phyloP scores from a whole-genome alignment of 2,113 vertebrate species.

The Psammodynastes pulverulentus region DNA sequence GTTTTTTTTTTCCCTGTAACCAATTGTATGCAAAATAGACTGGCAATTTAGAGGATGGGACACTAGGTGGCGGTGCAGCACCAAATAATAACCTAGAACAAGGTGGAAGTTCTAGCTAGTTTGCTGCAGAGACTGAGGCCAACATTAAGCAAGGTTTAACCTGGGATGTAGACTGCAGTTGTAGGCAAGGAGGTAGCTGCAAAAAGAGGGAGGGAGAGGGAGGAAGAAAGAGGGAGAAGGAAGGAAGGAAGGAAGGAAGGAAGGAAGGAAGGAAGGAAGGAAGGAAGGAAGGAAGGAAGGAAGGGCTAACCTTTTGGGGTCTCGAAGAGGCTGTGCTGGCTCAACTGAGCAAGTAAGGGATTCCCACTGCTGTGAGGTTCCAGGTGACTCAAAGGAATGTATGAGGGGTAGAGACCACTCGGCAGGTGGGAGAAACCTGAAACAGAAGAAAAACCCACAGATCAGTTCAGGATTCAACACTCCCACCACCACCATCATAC shows the following conservation, averaged over 20 bases:
- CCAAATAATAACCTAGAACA: neutral
- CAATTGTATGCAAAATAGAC: no score
- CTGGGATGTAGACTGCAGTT: neutral
- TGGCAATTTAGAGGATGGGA: neutral
- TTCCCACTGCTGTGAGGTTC: conserved; percentile 76
- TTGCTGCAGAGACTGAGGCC: neutral
- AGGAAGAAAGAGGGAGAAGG: neutral
- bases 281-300: accelerated
- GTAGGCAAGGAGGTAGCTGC: neutral
- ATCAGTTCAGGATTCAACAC: neutral
- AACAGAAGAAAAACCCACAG: conserved; percentile 31
- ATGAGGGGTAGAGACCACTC: conserved; percentile 85
- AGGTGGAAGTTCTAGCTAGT: neutral
- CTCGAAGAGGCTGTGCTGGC: conserved; percentile 89
- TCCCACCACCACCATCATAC: no score
- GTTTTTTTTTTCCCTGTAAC: neutral
- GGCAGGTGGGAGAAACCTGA: conserved; percentile 87
- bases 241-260: accelerated
- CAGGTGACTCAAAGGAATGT: conserved; percentile 90
- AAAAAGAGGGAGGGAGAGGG: accelerated
- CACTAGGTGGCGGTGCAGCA: neutral
- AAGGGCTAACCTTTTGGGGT: conserved; percentile 87
- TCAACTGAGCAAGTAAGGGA: conserved; percentile 80
- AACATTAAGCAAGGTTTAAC: neutral
- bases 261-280: no score